Percentiles rank a stretch among this genome's conserved stretches.
phyloP scores from a whole-genome alignment of 2,113 vertebrate species.

The Ammospiza nelsoni region DNA sequence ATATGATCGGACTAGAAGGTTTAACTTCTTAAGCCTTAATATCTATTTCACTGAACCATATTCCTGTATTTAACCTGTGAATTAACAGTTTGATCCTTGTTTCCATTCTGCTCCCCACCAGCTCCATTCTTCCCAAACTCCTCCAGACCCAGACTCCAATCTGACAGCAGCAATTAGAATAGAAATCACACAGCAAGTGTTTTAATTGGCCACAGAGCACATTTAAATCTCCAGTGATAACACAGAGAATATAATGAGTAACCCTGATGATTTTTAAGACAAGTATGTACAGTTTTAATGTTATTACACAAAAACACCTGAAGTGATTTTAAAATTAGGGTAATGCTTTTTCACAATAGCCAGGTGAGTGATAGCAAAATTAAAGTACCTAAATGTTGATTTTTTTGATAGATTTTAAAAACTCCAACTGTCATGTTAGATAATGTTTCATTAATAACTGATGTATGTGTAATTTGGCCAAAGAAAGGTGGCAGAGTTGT shows the following conservation, averaged over 20 bases:
- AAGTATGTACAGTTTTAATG: neutral
- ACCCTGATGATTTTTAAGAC: neutral
- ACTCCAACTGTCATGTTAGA: neutral
- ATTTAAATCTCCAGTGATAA: neutral
- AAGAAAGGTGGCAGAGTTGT: slow-evolving; percentile 60
- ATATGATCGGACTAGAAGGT: neutral
- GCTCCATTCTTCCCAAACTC: neutral
- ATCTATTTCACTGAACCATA: neutral
- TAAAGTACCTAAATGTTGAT: neutral
- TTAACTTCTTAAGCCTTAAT: neutral
- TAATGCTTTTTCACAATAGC: neutral
- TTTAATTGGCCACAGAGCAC: neutral
- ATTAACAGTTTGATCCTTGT: neutral
- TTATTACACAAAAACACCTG: neutral
- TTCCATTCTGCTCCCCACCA: neutral
- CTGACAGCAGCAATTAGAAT: neutral
- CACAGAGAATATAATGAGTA: neutral
- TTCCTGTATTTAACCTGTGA: neutral
- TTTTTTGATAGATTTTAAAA: neutral
- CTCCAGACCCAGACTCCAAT: neutral
- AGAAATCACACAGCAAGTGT: neutral
- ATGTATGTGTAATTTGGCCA: neutral
- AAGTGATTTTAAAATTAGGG: slow-evolving; percentile 2
- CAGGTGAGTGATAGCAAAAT: slow-evolving; percentile 12
- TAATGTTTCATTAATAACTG: neutral